These are phyloP conservation scores for Diplolepis rosae DNA, from an alignment of 2,888 invertebrate genomes.

Conservation along the genomic window DNA sequence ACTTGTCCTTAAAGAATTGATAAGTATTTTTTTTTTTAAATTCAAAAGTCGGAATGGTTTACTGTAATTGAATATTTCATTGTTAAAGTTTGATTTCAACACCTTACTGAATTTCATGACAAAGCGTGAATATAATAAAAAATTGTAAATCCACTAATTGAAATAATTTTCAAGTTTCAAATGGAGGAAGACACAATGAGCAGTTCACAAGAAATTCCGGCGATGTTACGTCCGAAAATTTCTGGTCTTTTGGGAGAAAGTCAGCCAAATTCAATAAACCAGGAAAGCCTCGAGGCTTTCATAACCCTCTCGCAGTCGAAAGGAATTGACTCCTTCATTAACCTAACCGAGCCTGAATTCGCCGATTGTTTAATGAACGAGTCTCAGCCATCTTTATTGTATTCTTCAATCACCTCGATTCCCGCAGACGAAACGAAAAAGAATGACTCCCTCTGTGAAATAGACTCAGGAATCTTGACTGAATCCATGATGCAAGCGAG, in stretches of 20 bases:
- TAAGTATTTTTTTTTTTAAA: too few species aligned
- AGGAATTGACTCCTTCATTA: constrained; percentile 67
- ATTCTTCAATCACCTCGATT: constrained; percentile 57
- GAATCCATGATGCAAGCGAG: constrained; percentile 68
- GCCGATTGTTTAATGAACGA: constrained; percentile 63
- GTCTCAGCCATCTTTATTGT: constrained; percentile 66
- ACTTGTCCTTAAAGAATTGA: too few species aligned
- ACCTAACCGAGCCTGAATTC: constrained; percentile 65
- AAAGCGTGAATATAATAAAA: too few species aligned
- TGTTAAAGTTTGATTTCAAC: too few species aligned
- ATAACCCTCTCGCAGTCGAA: constrained; percentile 66
- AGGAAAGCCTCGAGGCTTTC: constrained; percentile 69
- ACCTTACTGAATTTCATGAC: too few species aligned
- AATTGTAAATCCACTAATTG: too few species aligned
- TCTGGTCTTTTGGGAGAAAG: constrained; percentile 34
- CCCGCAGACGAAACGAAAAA: constrained; percentile 46
- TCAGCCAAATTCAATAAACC: constrained; percentile 46
- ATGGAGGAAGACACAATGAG: constrained; percentile 42
- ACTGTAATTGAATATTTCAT: too few species aligned
- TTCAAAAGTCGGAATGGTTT: too few species aligned
- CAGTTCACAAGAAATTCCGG: constrained; percentile 52
- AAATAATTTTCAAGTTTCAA: constrained; percentile 25
- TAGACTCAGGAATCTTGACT: constrained; percentile 63
- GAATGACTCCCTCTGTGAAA: constrained; percentile 44
- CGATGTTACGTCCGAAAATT: constrained; percentile 58